These are phyloP conservation scores for Hypotaenidia philippensis DNA, from an alignment of 2,797 vertebrate genomes.

Conservation along the genomic window DNA sequence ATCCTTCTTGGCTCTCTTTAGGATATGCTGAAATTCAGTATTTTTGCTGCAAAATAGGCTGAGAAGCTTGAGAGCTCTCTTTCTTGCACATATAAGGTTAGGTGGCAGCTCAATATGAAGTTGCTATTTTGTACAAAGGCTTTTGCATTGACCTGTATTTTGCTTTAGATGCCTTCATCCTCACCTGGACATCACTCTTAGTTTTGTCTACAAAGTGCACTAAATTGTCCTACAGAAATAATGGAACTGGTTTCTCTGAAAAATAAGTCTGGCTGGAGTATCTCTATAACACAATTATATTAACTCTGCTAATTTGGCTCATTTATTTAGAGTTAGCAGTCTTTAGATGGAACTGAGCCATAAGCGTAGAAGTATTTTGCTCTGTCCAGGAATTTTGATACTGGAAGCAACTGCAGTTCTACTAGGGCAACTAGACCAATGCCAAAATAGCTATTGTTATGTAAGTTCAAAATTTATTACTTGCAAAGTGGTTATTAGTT, in stretches of 20 bases:
- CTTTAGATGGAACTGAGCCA: background rate
- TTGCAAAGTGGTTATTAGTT: constrained; percentile 11
- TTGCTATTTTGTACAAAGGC: background rate
- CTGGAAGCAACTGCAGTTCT: background rate
- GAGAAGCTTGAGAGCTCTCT: background rate
- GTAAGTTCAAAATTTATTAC: constrained; percentile 14
- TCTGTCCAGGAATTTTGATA: background rate
- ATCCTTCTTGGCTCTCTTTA: background rate
- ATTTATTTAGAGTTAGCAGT: background rate
- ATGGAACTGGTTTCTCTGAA: background rate
- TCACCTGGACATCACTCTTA: background rate
- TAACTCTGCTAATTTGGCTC: background rate
- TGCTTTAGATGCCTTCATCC: background rate
- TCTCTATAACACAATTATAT: background rate
- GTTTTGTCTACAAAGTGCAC: background rate
- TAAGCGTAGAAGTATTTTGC: background rate
- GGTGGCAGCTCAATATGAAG: background rate
- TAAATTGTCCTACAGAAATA: background rate
- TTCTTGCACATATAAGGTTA: background rate
- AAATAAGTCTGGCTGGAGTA: background rate
- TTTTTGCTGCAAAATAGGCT: background rate
- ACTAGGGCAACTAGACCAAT: background rate
- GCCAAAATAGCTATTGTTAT: background rate
- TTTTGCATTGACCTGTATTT: background rate
- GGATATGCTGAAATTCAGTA: background rate